Evolutionary conservation across 2,113 vertebrate species (phyloP).

Genomic region (Procavia capensis): DNA sequence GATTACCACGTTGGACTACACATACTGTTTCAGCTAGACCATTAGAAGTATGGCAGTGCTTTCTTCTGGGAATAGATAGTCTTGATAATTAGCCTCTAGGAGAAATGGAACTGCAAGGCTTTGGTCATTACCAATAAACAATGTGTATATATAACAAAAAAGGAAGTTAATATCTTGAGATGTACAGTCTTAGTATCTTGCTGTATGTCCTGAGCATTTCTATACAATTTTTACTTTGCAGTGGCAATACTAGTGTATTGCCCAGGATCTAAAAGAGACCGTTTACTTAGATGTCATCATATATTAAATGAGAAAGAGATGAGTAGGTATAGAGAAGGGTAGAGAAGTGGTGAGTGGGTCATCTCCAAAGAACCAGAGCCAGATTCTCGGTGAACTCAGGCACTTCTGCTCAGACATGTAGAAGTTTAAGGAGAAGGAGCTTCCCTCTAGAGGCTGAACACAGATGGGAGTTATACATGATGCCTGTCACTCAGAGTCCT

Average conservation of each 20-base stretch:
- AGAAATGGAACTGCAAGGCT: background rate
- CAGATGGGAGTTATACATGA: slow-evolving; percentile 23
- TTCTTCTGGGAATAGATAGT: slow-evolving; percentile 24
- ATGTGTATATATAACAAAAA: background rate
- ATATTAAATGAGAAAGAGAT: slow-evolving; percentile 49
- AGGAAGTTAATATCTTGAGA: slow-evolving; percentile 27
- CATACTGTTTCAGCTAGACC: background rate
- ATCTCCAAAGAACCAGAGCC: background rate
- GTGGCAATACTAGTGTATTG: slow-evolving; percentile 31
- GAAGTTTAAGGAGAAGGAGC: slow-evolving; percentile 51
- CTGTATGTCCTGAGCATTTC: background rate
- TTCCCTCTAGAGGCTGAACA: slow-evolving; percentile 10
- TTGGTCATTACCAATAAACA: background rate
- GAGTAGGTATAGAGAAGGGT: background rate
- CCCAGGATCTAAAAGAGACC: slow-evolving; percentile 27
- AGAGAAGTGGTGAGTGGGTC: background rate
- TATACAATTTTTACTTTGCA: background rate
- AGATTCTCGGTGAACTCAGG: background rate
- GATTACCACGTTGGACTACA: background rate
- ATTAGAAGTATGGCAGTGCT: slow-evolving; percentile 2
- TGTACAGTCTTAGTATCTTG: background rate
- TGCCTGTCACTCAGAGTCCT: slow-evolving; percentile 28
- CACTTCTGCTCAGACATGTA: background rate
- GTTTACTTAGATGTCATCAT: background rate
- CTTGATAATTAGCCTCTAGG: slow-evolving; percentile 2